Evolutionary conservation across 2,113 vertebrate species (phyloP).

Genomic region (Epinephelus cyanopodus): DNA sequence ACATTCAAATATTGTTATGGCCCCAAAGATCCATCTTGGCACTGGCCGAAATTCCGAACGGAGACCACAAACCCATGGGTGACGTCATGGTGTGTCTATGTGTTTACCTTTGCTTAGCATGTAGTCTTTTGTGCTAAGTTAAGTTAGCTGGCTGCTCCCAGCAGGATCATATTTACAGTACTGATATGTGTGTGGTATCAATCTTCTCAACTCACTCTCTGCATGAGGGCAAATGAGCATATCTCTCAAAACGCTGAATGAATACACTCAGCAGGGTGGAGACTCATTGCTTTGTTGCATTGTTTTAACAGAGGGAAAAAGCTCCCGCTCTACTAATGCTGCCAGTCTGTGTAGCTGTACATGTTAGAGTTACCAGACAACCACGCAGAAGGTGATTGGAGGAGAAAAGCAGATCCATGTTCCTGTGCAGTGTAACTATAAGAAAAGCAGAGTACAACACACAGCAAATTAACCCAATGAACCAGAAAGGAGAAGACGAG

Average conservation of each 20-base stretch:
- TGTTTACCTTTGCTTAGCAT: too few species aligned
- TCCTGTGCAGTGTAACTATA: constrained; percentile 34
- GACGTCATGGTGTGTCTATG: too few species aligned
- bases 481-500: constrained; percentile 50
- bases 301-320: not conserved
- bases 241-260: not conserved
- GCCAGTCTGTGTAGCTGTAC: not conserved
- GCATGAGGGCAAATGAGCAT: not conserved
- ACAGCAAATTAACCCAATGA: constrained; percentile 48
- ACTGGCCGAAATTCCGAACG: too few species aligned
- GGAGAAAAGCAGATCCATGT: constrained; percentile 19
- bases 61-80: too few species aligned
- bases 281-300: not conserved
- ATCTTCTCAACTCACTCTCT: not conserved
- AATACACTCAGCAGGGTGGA: not conserved
- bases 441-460: constrained; percentile 10
- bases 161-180: not conserved
- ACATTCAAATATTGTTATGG: too few species aligned
- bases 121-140: not conserved
- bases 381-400: not conserved
- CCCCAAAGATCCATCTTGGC: too few species aligned
- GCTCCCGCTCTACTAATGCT: constrained; percentile 18
- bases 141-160: not conserved
- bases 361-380: constrained; percentile 13
- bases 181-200: not conserved